Evolutionary conservation across 2,797 vertebrate species (phyloP).

Genomic region (Alectoris magna): DNA sequence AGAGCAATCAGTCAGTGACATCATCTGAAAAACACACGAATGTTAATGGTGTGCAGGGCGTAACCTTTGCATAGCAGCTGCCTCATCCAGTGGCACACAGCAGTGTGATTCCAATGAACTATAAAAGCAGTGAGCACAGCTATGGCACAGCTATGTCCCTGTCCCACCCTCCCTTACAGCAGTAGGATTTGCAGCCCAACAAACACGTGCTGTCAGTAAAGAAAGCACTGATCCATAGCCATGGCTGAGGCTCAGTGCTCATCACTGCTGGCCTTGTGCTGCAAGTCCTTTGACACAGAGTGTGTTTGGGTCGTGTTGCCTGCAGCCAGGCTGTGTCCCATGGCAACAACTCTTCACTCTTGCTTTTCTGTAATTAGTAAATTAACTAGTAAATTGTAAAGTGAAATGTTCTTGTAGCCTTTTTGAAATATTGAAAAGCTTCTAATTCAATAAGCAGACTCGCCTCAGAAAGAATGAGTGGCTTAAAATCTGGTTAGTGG

Average conservation of each 20-base stretch:
- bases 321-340: not conserved
- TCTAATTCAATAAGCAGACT: not conserved
- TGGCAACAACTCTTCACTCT: accelerated
- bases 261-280: not conserved
- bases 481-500: not conserved
- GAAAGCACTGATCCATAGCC: accelerated
- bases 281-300: accelerated
- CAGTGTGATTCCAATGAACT: not conserved
- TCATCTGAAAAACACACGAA: conserved; percentile 7
- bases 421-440: not conserved
- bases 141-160: not conserved
- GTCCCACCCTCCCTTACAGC: accelerated
- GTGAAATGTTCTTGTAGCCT: not conserved
- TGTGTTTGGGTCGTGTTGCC: accelerated
- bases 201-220: accelerated
- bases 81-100: not conserved
- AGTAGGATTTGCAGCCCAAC: not conserved
- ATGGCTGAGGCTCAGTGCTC: not conserved
- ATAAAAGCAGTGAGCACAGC: not conserved
- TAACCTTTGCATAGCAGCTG: not conserved
- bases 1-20: not conserved
- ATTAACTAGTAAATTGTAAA: not conserved
- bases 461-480: not conserved
- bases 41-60: not conserved
- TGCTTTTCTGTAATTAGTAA: not conserved